These are phyloP conservation scores for Phalacrocorax carbo DNA, from an alignment of 2,113 vertebrate genomes.

Conservation along the genomic window DNA sequence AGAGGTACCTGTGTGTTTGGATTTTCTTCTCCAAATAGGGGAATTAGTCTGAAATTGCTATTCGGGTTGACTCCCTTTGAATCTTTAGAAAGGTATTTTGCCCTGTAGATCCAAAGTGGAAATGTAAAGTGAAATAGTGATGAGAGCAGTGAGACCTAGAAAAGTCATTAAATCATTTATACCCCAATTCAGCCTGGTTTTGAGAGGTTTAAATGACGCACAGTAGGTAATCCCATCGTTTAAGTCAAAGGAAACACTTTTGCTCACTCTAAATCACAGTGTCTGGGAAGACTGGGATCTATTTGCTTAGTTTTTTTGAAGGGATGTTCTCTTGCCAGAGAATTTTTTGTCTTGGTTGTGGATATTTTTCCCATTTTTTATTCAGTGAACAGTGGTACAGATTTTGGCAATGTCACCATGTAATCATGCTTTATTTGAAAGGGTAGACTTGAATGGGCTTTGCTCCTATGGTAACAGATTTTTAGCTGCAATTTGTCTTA, in stretches of 20 bases:
- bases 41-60: neutral
- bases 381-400: neutral
- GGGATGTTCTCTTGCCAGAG: neutral
- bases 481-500: neutral
- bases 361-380: neutral
- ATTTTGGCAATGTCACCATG: slow-evolving; percentile 6
- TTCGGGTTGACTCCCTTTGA: neutral
- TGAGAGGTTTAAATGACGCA: neutral
- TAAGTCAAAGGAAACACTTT: neutral
- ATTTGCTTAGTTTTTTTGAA: neutral
- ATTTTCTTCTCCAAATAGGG: neutral
- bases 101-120: neutral
- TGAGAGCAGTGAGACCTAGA: neutral
- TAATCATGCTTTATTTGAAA: neutral
- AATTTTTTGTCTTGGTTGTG: neutral
- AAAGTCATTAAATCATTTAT: neutral
- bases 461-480: slow-evolving; percentile 12
- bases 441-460: neutral
- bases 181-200: neutral
- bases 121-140: neutral
- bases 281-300: neutral
- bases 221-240: neutral
- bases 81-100: neutral
- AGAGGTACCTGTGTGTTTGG: neutral
- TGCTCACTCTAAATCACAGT: neutral